Evolutionary conservation across 2,797 vertebrate genomes (phyloP).

Genomic region (Limnodromus scolopaceus): DNA sequence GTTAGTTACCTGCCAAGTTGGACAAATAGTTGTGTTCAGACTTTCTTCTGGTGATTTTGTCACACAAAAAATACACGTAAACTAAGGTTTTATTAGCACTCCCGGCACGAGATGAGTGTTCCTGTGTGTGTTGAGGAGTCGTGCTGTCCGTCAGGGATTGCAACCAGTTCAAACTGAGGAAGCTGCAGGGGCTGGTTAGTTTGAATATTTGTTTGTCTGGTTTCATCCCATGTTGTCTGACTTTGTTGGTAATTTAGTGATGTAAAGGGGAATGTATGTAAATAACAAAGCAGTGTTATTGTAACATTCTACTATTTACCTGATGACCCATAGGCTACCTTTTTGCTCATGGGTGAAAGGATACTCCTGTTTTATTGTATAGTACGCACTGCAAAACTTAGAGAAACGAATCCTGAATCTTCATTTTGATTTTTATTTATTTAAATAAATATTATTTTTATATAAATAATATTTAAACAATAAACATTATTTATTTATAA

Average conservation of each 20-base stretch:
- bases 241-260: background rate
- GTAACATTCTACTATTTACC: background rate
- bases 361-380: background rate
- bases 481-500: too few species aligned
- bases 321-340: background rate
- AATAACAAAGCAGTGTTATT: background rate
- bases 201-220: background rate
- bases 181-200: background rate
- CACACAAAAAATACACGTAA: background rate
- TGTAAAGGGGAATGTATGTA: background rate
- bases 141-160: background rate
- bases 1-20: background rate
- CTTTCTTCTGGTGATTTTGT: background rate
- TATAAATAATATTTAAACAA: too few species aligned
- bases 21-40: background rate
- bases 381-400: background rate
- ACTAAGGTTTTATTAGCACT: rapidly evolving
- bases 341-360: background rate
- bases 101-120: background rate
- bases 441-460: too few species aligned
- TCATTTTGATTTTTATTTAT: background rate
- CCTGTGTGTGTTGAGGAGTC: background rate
- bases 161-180: background rate
- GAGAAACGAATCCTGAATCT: background rate
- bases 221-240: background rate